Base-by-base conservation (phyloP, 2,797 vertebrate species). In the Hydrolagus colliei region DNA sequence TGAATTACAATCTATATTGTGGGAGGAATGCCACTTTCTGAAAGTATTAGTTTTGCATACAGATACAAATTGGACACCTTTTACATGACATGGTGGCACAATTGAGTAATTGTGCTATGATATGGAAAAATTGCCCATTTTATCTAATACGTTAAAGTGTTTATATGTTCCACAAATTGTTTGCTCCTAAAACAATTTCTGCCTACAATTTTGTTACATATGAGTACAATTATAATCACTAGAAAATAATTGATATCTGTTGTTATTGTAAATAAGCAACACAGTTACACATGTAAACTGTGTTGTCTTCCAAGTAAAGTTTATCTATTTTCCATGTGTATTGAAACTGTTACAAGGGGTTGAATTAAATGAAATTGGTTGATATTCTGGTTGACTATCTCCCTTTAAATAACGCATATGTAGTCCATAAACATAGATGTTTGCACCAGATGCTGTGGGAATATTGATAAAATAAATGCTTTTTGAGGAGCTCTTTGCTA, bases 221-320 rank as follows among this genome's bases (percentile, higher is more conserved):
- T 68, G 27, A 68, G 16, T 67, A 68, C 68, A 9, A 10, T 68
- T 82, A 65, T 1, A 41, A 32, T 79, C 65, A 71, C 16, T 32
- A 67, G 22, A 68, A 68, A 82, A 14, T 35, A 71, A 82, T 4
- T 82, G 13, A 41, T 20, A 27, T 14, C 9, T 3, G 20, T 0
- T 77, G 18, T 61, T 52, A 61, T 9, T 1, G n/a, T 52, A n/a
- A 77, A n/a, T 61, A 52, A 18, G 18, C 41, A 82, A 35, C 35
- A 63, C 62, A 59, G 68, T 82, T 68, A 68, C 65, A 41, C 9
- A 41, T 41, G 16, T 65, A 82, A 32, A 5, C 22, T 67, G 32
- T 80, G 62, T 80, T 80, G 22, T 65, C 22, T 82, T 82, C 20
- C 67, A 76, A 76, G 16, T 9, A 76, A 9, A 20, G 79, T 82